These are phyloP conservation scores for Excalfactoria chinensis DNA, from an alignment of 2,113 vertebrate species.

Conservation along the genomic window DNA sequence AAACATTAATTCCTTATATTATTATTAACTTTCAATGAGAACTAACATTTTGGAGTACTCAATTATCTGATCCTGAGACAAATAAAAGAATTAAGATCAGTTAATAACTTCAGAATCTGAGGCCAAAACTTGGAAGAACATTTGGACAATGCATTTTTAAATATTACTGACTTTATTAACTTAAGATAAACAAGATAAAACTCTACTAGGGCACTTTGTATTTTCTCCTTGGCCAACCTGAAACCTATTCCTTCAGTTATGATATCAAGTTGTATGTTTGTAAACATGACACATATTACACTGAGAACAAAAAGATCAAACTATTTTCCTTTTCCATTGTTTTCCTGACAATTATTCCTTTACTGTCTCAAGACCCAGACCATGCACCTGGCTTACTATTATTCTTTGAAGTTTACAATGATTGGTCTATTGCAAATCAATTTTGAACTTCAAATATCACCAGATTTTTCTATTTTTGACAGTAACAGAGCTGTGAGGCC, in stretches of 20 bases:
- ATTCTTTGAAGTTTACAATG: slow-evolving; percentile 60
- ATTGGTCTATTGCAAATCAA: slow-evolving; percentile 65
- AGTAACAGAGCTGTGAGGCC: neutral
- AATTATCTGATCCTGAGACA: neutral
- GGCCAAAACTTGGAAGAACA: neutral
- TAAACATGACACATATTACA: slow-evolving; percentile 45
- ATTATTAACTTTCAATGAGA: neutral
- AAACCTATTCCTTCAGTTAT: neutral
- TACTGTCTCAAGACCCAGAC: slow-evolving; percentile 43
- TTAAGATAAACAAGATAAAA: neutral
- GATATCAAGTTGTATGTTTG: slow-evolving; percentile 12
- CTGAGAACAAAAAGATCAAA: slow-evolving; percentile 49
- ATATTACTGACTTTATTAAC: neutral
- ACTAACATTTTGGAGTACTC: neutral
- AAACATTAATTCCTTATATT: neutral
- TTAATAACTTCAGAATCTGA: neutral
- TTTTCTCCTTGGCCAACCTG: slow-evolving; percentile 7
- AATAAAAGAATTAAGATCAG: neutral
- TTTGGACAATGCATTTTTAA: neutral
- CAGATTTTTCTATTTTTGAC: slow-evolving; percentile 45
- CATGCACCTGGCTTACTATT: slow-evolving; percentile 26
- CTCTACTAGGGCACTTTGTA: neutral
- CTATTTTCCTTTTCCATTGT: slow-evolving; percentile 27
- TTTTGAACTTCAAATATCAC: slow-evolving; percentile 59
- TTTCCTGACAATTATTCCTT: slow-evolving; percentile 63